Base-by-base conservation (phyloP, 2,888 invertebrate genomes). In the Drosophila barbarae region DNA sequence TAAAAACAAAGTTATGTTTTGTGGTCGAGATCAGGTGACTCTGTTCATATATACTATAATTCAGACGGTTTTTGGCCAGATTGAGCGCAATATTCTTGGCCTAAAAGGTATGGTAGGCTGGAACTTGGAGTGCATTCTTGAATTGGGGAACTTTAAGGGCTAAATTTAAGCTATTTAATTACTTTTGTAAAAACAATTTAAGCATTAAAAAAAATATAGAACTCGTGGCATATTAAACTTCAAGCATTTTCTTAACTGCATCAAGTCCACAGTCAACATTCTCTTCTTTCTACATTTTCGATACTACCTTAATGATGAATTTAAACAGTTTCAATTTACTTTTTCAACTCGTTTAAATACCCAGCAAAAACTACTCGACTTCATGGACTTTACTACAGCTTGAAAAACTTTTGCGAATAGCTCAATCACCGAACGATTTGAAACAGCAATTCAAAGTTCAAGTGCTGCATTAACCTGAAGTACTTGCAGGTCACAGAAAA, bases 1-100 rank as follows among this genome's bases (percentile, higher is more conserved):
- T n/a, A n/a, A n/a, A n/a, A n/a, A n/a, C n/a, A n/a, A n/a, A n/a
- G 71, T 51, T 64, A 71, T 63, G 50, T 49, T 53, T 70, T 51
- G 71, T 3, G 68, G 52, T 21, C 34, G 35, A 46, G 39, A 56
- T 64, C 56, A 63, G 69, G 64, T 64, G 64, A 47, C 41, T 30
- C 35, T 36, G 34, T 26, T 23, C 46, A 41, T 55, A 46, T 36
- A 52, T 69, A 61, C 51, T 9, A 18, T 47, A 49, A 49, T 41
- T 47, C 36, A 9, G 12, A 18, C 4, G 28, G 51, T 18, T 8
- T 15, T 6, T 18, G 15, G 38, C 30, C 23, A 39, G 46, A 59
- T 34, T 44, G 34, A 10, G 12, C 18, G 12, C 44, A 28, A 28
- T 15, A 28, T 15, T 28, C 7, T 28, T 44, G 28, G 44, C 18